Evolutionary conservation across 2,113 vertebrate species (phyloP), one percentile per base, ranked within the genome.

Genomic region (Cardinalis cardinalis): DNA sequence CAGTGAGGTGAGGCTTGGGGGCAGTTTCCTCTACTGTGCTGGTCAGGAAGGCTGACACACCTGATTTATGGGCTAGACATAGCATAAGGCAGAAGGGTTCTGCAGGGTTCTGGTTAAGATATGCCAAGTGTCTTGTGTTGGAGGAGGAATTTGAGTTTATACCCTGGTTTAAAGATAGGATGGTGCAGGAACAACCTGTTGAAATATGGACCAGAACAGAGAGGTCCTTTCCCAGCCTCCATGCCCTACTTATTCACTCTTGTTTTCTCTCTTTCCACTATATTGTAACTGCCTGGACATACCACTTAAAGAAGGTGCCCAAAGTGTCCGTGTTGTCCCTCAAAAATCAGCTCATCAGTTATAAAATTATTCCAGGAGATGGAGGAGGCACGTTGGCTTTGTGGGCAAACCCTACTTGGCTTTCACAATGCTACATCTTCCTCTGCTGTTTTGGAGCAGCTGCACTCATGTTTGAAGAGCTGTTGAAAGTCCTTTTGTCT

Each of bases 141-240:
- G 43, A 55, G 38, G 52, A 66, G 21, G 31, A 55, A 28, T 79
- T 64, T 41, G 63, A 3, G 16, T 83, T 83, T 41, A 40, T 52
- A 41, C 29, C 5, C 18, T 0, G 1, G 10, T 65, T 69, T 17
- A 24, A 77, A 69, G n/a, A 52, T n/a, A 13, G 12, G 8, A 23
- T 8, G 14, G 24, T 66, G 18, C 51, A 72, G 76, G 19, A 76
- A 2, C 31, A 71, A 40, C 17, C 20, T 16, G 10, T 12, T 52
- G n/a, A 17, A 26, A 15, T 21, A 43, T 1, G 1, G 25, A 34
- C 46, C 28, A 53, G 51, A 53, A 7, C 0, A 4, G n/a, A 3
- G n/a, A 24, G 3, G 7, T 59, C 11, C 12, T 55, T 41, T 49
- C 55, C 69, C 38, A 31, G 12, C 31, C 9, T 48, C 46, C 0